These are phyloP conservation scores for Atta texana DNA, from an alignment of 1,140 invertebrate genomes.

Conservation along the genomic window DNA sequence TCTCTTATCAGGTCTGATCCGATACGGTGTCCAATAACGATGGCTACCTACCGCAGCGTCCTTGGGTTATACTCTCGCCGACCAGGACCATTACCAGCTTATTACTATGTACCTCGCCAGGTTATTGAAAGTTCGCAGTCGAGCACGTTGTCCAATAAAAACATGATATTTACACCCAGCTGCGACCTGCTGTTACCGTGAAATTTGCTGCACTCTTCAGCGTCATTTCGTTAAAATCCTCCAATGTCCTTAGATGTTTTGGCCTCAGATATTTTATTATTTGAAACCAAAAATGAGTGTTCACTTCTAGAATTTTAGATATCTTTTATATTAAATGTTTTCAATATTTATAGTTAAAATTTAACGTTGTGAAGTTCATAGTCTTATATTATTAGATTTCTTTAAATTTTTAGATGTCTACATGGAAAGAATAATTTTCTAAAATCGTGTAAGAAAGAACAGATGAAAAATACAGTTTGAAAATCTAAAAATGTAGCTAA, in stretches of 20 bases:
- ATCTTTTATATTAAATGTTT: background rate
- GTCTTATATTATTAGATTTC: background rate
- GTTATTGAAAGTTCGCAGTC: conserved; percentile 73
- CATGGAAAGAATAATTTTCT: too few relatives aligned
- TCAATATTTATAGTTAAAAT: background rate
- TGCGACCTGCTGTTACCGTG: conserved; percentile 15
- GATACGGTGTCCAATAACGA: conserved; percentile 77
- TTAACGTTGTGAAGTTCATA: background rate
- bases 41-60: conserved; percentile 80
- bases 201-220: conserved; percentile 1
- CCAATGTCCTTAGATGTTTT: background rate
- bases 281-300: background rate
- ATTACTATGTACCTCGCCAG: conserved; percentile 73
- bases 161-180: conserved; percentile 70
- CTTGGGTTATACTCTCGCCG: conserved; percentile 69
- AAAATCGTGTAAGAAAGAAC: too few relatives aligned
- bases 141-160: conserved; percentile 75
- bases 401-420: background rate
- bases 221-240: background rate
- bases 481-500: too few relatives aligned
- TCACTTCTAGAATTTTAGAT: background rate
- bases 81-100: conserved; percentile 70
- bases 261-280: background rate
- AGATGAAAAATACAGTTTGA: too few relatives aligned
- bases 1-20: conserved; percentile 79